Percentiles rank a stretch among this genome's conserved stretches.
Conservation (phyloP, 2,888 invertebrate genomes). For the Drosophila kuntzei region DNA sequence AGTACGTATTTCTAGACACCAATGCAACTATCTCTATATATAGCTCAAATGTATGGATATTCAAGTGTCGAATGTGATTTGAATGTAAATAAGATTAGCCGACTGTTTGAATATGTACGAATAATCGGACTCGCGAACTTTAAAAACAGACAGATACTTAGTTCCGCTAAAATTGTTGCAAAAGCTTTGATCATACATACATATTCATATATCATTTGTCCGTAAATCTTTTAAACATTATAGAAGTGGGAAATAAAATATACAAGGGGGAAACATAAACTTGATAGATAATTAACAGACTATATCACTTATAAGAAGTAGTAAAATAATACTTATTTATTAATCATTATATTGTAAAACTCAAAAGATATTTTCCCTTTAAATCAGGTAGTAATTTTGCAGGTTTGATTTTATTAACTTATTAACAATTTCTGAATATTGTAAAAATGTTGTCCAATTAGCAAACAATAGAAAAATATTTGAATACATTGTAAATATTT, state of each 20-base stretch:
- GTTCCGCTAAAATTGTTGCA: constrained; percentile 2
- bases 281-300: too few species aligned
- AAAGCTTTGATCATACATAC: neutral
- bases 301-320: too few species aligned
- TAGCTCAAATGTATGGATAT: constrained; percentile 1
- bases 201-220: neutral
- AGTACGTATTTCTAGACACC: neutral
- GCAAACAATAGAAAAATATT: neutral
- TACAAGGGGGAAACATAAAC: too few species aligned
- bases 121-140: neutral
- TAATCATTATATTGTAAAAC: too few species aligned
- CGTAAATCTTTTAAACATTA: neutral
- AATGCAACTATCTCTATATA: neutral
- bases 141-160: neutral
- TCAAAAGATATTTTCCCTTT: too few species aligned
- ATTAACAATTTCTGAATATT: neutral
- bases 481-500: neutral
- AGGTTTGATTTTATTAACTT: too few species aligned
- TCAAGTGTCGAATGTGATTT: constrained; percentile 8
- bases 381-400: too few species aligned
- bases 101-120: neutral
- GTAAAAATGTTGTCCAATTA: neutral
- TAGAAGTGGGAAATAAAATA: neutral
- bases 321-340: too few species aligned
- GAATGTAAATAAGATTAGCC: constrained; percentile 4